phyloP scores from a whole-genome alignment of 1,140 invertebrate species.

The Asobara japonica region DNA sequence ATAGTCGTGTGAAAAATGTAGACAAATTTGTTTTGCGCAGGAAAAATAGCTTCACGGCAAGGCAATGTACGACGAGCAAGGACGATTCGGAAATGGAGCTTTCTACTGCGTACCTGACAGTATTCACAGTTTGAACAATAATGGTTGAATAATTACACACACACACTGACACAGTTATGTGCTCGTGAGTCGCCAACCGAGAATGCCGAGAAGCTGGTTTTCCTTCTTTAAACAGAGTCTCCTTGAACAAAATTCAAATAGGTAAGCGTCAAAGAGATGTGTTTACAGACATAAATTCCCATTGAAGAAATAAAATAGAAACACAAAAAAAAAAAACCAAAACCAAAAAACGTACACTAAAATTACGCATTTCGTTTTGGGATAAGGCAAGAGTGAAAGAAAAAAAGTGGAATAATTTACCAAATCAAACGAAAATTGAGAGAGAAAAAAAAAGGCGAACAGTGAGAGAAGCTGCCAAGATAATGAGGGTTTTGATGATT shows the following conservation, averaged over 20 bases:
- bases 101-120: slow-evolving; percentile 39
- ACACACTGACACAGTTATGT: slow-evolving; percentile 30
- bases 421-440: not conserved
- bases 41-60: slow-evolving; percentile 49
- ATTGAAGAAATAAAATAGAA: not conserved
- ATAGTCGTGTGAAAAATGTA: slow-evolving; percentile 47
- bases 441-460: not conserved
- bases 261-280: slow-evolving; percentile 46
- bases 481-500: too few species aligned
- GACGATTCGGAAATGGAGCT: slow-evolving; percentile 43
- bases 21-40: slow-evolving; percentile 57
- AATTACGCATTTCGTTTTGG: too few species aligned
- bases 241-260: slow-evolving; percentile 34
- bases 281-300: slow-evolving; percentile 34
- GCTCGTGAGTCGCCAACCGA: slow-evolving; percentile 31
- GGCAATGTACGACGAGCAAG: slow-evolving; percentile 47
- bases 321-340: not conserved
- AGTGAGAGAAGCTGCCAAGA: too few species aligned
- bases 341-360: too few species aligned
- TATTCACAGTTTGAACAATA: slow-evolving; percentile 41
- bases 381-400: not conserved
- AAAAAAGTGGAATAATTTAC: too few species aligned
- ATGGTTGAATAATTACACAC: slow-evolving; percentile 32
- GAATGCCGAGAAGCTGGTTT: slow-evolving; percentile 40
- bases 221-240: slow-evolving; percentile 35